Evolutionary conservation across 2,113 vertebrate genomes (phyloP).

Genomic region (Corythornis madagascariensis): DNA sequence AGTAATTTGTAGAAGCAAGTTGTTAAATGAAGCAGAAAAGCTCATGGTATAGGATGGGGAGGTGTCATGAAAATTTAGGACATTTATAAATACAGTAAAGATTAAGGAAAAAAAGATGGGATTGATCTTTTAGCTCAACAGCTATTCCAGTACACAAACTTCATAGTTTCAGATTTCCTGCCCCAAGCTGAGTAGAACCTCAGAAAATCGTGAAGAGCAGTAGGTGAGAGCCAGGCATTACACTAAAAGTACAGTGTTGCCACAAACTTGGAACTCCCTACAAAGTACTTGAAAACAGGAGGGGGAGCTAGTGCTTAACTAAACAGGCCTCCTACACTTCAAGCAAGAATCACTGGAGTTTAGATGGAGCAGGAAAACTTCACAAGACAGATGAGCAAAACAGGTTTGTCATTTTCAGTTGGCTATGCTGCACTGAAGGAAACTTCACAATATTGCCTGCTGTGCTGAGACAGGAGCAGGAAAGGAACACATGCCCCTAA

Average conservation of each 20-base stretch:
- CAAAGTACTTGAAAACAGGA: background rate
- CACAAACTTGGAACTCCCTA: background rate
- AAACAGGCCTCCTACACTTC: background rate
- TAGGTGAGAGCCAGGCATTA: background rate
- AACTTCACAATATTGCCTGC: background rate
- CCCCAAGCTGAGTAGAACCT: background rate
- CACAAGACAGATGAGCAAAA: background rate
- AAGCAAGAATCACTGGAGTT: rapidly evolving
- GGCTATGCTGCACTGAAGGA: background rate
- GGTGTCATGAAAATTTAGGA: background rate
- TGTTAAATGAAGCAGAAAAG: background rate
- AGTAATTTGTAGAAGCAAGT: background rate
- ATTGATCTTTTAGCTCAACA: background rate
- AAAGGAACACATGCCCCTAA: background rate
- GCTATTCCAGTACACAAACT: background rate
- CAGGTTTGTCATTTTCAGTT: background rate
- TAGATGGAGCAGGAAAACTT: background rate
- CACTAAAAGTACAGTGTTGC: background rate
- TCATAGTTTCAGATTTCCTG: background rate
- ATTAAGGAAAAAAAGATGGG: background rate
- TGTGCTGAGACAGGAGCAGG: background rate
- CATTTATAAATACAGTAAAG: background rate
- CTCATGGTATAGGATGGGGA: no score
- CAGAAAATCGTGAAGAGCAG: background rate
- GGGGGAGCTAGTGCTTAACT: conserved; percentile 41